Percentiles rank a stretch among this genome's conserved stretches.
These are phyloP conservation scores for Lampropteryx suffumata DNA, from an alignment of 2,888 invertebrate species.

Conservation along the genomic window DNA sequence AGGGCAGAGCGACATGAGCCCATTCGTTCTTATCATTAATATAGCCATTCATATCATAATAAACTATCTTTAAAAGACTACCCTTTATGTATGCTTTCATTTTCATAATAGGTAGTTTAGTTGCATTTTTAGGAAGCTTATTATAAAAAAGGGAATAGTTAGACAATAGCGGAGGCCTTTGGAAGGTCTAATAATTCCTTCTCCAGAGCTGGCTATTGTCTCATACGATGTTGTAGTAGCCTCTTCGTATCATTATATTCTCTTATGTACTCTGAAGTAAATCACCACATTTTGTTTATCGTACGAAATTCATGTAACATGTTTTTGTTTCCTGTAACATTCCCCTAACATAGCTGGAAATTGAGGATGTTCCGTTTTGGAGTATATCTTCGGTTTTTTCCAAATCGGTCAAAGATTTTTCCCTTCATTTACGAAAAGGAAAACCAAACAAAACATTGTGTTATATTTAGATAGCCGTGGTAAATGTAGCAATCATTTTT, in stretches of 20 bases:
- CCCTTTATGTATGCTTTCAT: too few relatives aligned
- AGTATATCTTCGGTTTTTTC: conserved; percentile 12
- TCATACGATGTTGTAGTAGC: too few relatives aligned
- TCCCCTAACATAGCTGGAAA: conserved; percentile 20
- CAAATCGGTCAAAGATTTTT: conserved; percentile 12
- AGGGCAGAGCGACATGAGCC: too few relatives aligned
- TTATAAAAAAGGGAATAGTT: too few relatives aligned
- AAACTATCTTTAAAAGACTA: too few relatives aligned
- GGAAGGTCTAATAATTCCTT: too few relatives aligned
- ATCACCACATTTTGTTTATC: conserved; percentile 38
- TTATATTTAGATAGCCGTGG: background rate
- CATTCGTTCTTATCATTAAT: too few relatives aligned
- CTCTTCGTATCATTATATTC: background rate
- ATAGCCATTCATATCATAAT: too few relatives aligned
- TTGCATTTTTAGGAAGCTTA: too few relatives aligned
- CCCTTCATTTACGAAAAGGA: conserved; percentile 6
- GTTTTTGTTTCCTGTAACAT: conserved; percentile 47
- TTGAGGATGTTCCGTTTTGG: conserved; percentile 25
- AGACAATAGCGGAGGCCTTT: too few relatives aligned
- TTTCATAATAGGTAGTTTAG: too few relatives aligned
- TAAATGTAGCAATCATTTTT: background rate
- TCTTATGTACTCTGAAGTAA: conserved; percentile 17
- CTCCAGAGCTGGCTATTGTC: too few relatives aligned
- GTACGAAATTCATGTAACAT: conserved; percentile 47
- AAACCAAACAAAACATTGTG: conserved; percentile 1